Percentiles rank a stretch among this genome's conserved stretches.
Evolutionary conservation across 1,140 invertebrate species (phyloP).

Genomic region (silkworm (Bombyx mori)): ASM3026992v2 NC_085114.1:6340001-6340500

Average conservation of each 20-base stretch:
- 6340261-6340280: conserved; percentile 33
- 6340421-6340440: neutral
- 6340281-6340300: conserved; percentile 54
- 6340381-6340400: conserved; percentile 78
- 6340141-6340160: too few species aligned
- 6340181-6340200: too few species aligned
- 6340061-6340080: conserved; percentile 58
- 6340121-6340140: too few species aligned
- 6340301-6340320: conserved; percentile 69
- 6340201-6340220: neutral
- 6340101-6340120: too few species aligned
- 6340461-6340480: too few species aligned
- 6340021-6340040: conserved; percentile 75
- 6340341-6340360: conserved; percentile 74
- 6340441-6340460: neutral
- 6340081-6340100: conserved; percentile 34
- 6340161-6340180: conserved; percentile 3
- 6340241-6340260: conserved; percentile 2
- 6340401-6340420: conserved; percentile 74
- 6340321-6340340: conserved; percentile 68
- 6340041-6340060: conserved; percentile 74
- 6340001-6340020: conserved; percentile 76
- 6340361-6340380: conserved; percentile 74
- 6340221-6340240: conserved; percentile 1
- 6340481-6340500: too few species aligned